Percentiles rank a stretch among this genome's conserved stretches.
Conservation (phyloP, 2,113 vertebrate species). For the Anhinga anhinga region DNA sequence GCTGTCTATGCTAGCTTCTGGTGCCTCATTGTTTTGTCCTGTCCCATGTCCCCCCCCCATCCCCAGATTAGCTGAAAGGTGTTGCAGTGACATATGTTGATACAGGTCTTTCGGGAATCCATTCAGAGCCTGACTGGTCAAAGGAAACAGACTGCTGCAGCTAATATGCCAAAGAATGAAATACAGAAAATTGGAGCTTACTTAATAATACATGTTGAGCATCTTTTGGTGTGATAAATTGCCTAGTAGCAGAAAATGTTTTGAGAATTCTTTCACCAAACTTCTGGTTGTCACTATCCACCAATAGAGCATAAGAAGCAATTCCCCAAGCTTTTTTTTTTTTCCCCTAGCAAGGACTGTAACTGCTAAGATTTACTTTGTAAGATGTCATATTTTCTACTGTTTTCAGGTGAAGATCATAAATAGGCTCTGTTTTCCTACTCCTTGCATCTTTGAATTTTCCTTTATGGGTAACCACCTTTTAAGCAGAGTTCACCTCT, state of each 20-base stretch:
- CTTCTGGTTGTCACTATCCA: background rate
- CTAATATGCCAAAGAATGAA: background rate
- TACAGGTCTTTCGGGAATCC: background rate
- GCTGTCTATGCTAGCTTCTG: background rate
- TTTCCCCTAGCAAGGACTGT: background rate
- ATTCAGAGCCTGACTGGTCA: background rate
- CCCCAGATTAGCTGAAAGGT: background rate
- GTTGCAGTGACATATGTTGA: background rate
- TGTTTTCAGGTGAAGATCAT: background rate
- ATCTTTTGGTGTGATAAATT: background rate
- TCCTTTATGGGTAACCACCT: background rate
- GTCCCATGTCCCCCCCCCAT: no score
- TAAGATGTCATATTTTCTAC: background rate
- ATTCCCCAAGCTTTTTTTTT: background rate
- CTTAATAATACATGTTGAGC: background rate
- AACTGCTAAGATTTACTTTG: background rate
- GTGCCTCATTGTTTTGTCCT: no score
- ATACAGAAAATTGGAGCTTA: background rate
- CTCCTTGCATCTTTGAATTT: background rate
- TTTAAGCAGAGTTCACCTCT: background rate
- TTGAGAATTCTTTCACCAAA: background rate
- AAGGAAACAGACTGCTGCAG: background rate
- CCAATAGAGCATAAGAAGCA: background rate
- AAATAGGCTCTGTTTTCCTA: background rate
- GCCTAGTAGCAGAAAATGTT: background rate